Evolutionary conservation across 2,797 vertebrate genomes (phyloP).

Genomic region (Sarcoramphus papa): DNA sequence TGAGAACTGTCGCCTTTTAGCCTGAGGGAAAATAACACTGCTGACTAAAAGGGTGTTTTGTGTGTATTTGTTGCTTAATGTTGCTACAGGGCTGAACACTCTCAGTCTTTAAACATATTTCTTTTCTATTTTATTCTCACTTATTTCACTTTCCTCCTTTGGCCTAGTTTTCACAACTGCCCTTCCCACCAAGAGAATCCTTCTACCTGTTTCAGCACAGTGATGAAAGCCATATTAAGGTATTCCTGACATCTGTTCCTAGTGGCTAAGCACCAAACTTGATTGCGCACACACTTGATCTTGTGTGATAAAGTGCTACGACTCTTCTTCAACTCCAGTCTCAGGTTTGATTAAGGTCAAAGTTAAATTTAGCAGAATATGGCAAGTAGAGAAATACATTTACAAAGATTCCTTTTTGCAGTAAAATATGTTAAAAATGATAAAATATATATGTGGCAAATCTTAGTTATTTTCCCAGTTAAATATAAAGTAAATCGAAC

Average conservation of each 20-base stretch:
- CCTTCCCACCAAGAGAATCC: background rate
- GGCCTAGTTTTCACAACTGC: background rate
- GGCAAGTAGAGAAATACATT: background rate
- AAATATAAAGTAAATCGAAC: background rate
- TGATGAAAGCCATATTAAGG: background rate
- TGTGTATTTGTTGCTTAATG: background rate
- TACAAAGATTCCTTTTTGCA: background rate
- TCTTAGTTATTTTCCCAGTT: background rate
- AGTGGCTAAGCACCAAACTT: background rate
- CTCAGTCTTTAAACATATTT: background rate
- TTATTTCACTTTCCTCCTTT: background rate
- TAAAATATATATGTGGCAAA: background rate
- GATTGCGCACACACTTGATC: background rate
- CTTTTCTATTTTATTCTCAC: background rate
- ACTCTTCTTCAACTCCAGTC: background rate
- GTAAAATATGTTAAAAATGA: background rate
- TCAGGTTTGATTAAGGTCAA: slow-evolving; percentile 12
- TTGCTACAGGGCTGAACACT: background rate
- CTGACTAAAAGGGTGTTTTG: background rate
- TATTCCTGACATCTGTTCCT: background rate
- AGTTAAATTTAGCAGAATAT: background rate
- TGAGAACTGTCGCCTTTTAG: background rate
- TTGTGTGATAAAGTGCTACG: background rate
- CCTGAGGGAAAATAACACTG: background rate
- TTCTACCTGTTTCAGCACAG: background rate